Evolutionary conservation across 2,113 vertebrate genomes (phyloP).

Genomic region (Isurus oxyrinchus): DNA sequence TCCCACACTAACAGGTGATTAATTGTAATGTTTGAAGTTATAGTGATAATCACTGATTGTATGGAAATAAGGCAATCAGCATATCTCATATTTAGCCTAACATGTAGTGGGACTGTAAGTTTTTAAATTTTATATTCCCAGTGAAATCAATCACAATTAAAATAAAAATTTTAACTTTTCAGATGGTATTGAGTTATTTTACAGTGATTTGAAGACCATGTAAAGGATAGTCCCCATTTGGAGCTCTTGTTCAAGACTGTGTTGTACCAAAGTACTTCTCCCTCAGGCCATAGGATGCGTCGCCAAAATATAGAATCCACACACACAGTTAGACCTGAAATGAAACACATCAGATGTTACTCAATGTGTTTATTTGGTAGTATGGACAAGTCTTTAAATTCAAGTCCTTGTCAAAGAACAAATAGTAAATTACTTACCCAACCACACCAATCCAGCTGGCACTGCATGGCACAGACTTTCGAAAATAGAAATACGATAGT

Average conservation of each 20-base stretch:
- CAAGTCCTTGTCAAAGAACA: neutral
- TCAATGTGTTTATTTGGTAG: neutral
- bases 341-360: slow-evolving; percentile 35
- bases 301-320: slow-evolving; percentile 87
- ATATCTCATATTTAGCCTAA: neutral
- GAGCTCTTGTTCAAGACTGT: slow-evolving; percentile 86
- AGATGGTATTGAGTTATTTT: neutral
- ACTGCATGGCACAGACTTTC: slow-evolving; percentile 62
- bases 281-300: slow-evolving; percentile 82
- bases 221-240: slow-evolving; percentile 93
- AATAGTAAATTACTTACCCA: slow-evolving; percentile 63
- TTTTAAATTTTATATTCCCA: neutral
- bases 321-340: slow-evolving; percentile 71
- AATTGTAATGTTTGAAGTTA: neutral
- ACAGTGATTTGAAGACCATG: neutral
- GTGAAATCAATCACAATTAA: neutral
- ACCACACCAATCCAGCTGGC: slow-evolving; percentile 71
- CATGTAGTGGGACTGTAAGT: neutral
- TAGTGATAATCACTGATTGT: neutral
- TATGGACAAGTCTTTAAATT: neutral
- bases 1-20: neutral
- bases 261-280: slow-evolving; percentile 92
- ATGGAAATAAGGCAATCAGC: neutral
- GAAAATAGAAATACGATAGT: slow-evolving; percentile 59
- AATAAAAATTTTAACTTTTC: neutral